Base-by-base conservation (phyloP, 1,140 invertebrate species). In the Pararge aegeria region DNA sequence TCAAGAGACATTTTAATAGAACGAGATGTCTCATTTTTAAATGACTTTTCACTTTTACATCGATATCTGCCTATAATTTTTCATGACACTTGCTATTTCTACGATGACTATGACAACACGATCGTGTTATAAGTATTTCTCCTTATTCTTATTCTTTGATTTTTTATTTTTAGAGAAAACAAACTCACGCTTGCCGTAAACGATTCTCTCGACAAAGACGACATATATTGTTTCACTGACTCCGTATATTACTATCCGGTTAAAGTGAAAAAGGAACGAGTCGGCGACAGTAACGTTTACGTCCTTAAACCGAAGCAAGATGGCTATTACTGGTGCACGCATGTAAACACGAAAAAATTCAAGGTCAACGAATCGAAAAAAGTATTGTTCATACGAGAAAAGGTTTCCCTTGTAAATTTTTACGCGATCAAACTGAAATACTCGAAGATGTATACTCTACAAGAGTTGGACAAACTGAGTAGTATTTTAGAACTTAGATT, bases 261-360 rank as follows among this genome's bases (percentile, higher is more conserved):
- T 0, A 53, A 59, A 58, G 76, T 85, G 0, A 68, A 70, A n/a
- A 56, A 78, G 16, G 68, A 55, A 7, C 48, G 61, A 5, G 57
- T 65, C 5, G 51, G 71, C 1, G 66, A 72, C 1, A 64, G 53
- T 21, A 66, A 70, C 40, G 53, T 29, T 1, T 87, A 70, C 42
- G 50, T 80, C 5, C 62, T 86, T 0, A 74, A 72, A 24, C 73
- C 78, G 2, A 68, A 62, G 21, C 64, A 61, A 2, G 78, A 90
- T 61, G 90, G 90, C 16, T 85, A 87, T 55, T 91, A 90, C 42
- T 90, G 88, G 89, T 91, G 88, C 50, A 59, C 80, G 6, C 68
- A 83, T 15, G 74, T 42, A 1, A 78, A 90, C 29, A 76, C 76
- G 0, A 78, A 54, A 27, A 76, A 76, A 7, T 84, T 64, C 44